Evolutionary conservation across 2,113 vertebrate species (phyloP), one percentile per base, ranked within the genome.

Genomic region (Ctenodactylus gundi): DNA sequence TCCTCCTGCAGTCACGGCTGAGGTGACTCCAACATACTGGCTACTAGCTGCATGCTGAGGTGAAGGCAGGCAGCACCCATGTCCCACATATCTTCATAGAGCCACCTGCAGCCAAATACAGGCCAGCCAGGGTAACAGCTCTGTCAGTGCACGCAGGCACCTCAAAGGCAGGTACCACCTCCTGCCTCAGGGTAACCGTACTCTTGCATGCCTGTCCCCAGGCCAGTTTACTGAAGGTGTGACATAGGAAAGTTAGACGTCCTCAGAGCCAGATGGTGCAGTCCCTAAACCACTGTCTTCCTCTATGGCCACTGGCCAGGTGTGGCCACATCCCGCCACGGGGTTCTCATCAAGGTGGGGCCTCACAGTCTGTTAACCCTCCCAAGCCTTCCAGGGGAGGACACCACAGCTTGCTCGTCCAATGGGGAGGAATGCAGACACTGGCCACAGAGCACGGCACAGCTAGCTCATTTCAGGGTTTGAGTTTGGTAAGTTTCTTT

Each of bases 31-130:
- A 96, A 98, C 41, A 29, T 64, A 78, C 91, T 46, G 78, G 72
- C 67, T 73, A 96, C 96, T 62, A 92, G 93, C 44, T 36, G 76
- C 3, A 3, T 81, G 88, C 68, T 25, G 2, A 76, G 49, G 88
- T 72, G 94, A 95, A 96, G 29, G 18, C 29, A 70, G 18, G 82
- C 15, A 20, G 68, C 15, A 1, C 80, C 94, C 85, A 78, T 89
- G 82, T 80, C 95, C 92, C 46, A 95, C 93, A 85, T 34, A 86
- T 94, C 85, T 96, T 58, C 9, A 97, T 95, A 92, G 94, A 98
- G 80, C 57, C 77, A 95, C 88, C 46, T 91, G 27, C 31, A 73
- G 76, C 86, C 31, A 81, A 97, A 85, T 44, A 93, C 75, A 44
- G 75, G 62, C 10, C 64, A 92, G 25, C 91, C 1, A 57, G 93